Evolutionary conservation across 1,140 invertebrate genomes (phyloP).

Genomic region (Achroia grisella): DNA sequence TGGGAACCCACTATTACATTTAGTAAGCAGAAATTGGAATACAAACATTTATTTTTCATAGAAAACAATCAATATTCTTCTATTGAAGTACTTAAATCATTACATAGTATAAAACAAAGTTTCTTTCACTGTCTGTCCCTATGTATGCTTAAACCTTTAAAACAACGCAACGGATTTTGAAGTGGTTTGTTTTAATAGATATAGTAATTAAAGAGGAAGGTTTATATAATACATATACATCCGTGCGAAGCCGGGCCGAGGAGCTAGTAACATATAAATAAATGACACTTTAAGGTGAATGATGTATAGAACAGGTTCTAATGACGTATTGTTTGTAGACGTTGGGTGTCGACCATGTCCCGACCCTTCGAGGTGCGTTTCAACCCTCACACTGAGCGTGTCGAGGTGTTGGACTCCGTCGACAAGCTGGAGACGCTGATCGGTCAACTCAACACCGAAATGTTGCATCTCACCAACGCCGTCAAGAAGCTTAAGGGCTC

Average conservation of each 20-base stretch:
- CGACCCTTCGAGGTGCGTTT: conserved; percentile 96
- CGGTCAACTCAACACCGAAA: conserved; percentile 87
- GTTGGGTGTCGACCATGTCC: conserved; percentile 90
- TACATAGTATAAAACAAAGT: no score
- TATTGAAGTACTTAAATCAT: no score
- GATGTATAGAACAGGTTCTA: background rate
- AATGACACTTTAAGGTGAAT: no score
- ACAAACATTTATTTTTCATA: background rate
- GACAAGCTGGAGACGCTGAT: conserved; percentile 87
- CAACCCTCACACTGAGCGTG: conserved; percentile 96
- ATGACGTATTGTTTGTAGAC: conserved; percentile 60
- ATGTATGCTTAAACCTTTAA: no score
- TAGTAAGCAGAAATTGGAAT: background rate
- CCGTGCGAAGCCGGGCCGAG: no score
- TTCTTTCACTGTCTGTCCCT: no score
- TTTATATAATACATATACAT: no score
- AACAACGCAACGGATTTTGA: no score
- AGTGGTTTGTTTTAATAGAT: no score
- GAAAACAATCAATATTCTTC: no score
- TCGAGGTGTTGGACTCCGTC: conserved; percentile 93
- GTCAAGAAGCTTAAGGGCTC: conserved; percentile 84
- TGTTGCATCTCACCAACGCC: conserved; percentile 88
- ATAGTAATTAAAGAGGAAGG: no score
- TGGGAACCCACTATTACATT: background rate
- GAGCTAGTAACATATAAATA: no score